Conservation (phyloP, 2,888 invertebrate genomes). For the Pseudococcus viburni region DNA sequence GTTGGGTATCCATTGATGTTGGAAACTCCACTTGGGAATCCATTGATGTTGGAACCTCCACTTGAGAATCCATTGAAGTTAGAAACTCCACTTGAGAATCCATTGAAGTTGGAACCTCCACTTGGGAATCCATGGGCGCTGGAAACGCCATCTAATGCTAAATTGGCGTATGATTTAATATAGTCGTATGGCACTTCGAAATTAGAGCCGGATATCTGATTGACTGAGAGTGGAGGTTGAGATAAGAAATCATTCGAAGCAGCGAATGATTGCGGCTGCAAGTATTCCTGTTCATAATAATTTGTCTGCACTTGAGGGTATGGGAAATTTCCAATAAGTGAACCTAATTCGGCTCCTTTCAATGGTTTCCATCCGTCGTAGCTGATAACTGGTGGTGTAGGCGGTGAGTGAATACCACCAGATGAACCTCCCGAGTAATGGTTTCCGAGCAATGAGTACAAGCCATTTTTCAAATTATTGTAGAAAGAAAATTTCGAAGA, state of each 20-base stretch:
- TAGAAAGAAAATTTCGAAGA: slow-evolving; percentile 68
- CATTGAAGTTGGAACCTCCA: neutral
- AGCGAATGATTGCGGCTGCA: neutral
- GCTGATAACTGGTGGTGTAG: slow-evolving; percentile 81
- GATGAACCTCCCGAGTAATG: slow-evolving; percentile 72
- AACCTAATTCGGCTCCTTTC: slow-evolving; percentile 71
- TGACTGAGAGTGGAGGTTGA: neutral
- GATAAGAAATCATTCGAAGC: neutral
- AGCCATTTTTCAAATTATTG: slow-evolving; percentile 70
- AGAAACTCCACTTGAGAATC: neutral
- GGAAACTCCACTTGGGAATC: neutral
- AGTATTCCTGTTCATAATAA: neutral
- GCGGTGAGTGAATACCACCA: slow-evolving; percentile 81
- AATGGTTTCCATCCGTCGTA: slow-evolving; percentile 92
- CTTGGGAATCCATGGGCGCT: neutral
- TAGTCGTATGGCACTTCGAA: neutral
- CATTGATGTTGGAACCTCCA: neutral
- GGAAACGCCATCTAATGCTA: neutral
- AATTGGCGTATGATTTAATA: neutral
- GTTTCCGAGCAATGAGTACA: slow-evolving; percentile 77
- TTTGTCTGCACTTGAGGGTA: neutral
- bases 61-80: neutral
- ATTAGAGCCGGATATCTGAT: neutral
- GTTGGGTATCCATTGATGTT: neutral
- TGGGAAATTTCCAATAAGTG: neutral